These are phyloP conservation scores for Amazona guildingii DNA, from an alignment of 2,113 vertebrate genomes.

Conservation along the genomic window DNA sequence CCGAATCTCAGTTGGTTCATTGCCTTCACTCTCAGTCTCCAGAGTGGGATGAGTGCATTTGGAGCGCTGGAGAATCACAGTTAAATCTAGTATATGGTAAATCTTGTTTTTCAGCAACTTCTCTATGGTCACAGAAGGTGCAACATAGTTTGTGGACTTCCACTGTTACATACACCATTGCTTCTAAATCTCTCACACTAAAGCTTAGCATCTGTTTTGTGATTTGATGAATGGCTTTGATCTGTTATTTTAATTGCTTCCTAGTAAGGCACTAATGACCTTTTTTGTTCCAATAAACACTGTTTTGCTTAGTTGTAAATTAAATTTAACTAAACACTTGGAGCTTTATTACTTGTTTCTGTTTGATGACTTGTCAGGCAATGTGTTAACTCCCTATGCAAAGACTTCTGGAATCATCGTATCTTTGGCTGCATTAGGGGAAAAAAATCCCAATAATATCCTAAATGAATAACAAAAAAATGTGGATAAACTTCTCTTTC, in stretches of 20 bases:
- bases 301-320: slow-evolving; percentile 79
- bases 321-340: slow-evolving; percentile 77
- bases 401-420: not conserved
- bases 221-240: slow-evolving; percentile 78
- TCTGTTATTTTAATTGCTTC: slow-evolving; percentile 80
- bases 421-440: slow-evolving; percentile 17
- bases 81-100: not conserved
- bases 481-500: slow-evolving; percentile 38
- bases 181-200: slow-evolving; percentile 69
- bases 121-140: slow-evolving; percentile 10
- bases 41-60: not conserved
- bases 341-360: slow-evolving; percentile 66
- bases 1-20: not conserved
- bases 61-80: not conserved
- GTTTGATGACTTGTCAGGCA: slow-evolving; percentile 29
- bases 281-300: slow-evolving; percentile 82
- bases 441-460: slow-evolving; percentile 4
- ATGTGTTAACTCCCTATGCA: slow-evolving; percentile 43
- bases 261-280: slow-evolving; percentile 80
- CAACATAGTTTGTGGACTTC: slow-evolving; percentile 24
- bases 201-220: slow-evolving; percentile 78
- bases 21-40: not conserved
- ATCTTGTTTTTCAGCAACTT: slow-evolving; percentile 22
- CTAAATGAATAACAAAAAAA: slow-evolving; percentile 62
- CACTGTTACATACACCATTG: slow-evolving; percentile 35